Conservation (phyloP, 2,797 vertebrate genomes). For the Falco biarmicus region DNA sequence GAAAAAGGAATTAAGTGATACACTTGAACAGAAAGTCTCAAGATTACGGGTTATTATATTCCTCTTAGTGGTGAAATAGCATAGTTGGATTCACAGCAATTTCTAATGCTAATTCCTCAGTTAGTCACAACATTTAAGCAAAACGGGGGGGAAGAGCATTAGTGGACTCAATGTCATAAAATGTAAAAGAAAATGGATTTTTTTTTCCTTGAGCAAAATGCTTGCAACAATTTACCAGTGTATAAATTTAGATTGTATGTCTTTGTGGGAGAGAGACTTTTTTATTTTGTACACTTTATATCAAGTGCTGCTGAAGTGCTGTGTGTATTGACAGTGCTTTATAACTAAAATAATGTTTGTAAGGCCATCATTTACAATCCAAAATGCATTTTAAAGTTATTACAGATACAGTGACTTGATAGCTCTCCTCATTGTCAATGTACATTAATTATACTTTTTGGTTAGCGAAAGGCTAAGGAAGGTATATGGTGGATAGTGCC, state of each 20-base stretch:
- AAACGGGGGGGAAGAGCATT: neutral
- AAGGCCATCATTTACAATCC: neutral
- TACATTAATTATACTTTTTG: neutral
- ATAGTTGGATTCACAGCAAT: neutral
- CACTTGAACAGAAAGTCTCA: slow-evolving; percentile 17
- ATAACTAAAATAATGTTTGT: neutral
- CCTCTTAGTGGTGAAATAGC: slow-evolving; percentile 10
- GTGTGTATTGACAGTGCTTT: neutral
- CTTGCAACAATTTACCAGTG: neutral
- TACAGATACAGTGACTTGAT: neutral
- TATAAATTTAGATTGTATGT: neutral
- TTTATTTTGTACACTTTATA: neutral
- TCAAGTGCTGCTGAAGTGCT: neutral
- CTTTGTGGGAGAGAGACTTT: neutral
- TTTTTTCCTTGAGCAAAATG: neutral
- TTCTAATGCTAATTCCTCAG: slow-evolving; percentile 19
- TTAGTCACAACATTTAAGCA: slow-evolving; percentile 13
- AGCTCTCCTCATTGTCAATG: neutral
- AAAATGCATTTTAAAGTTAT: neutral
- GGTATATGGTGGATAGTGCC: neutral
- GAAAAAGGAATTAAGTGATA: neutral
- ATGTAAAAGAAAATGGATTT: slow-evolving; percentile 26
- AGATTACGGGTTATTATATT: slow-evolving; percentile 38
- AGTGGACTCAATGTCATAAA: neutral
- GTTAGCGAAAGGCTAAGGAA: neutral